These are phyloP conservation scores for Hemitrygon akajei DNA, from an alignment of 2,797 vertebrate genomes.

Conservation along the genomic window DNA sequence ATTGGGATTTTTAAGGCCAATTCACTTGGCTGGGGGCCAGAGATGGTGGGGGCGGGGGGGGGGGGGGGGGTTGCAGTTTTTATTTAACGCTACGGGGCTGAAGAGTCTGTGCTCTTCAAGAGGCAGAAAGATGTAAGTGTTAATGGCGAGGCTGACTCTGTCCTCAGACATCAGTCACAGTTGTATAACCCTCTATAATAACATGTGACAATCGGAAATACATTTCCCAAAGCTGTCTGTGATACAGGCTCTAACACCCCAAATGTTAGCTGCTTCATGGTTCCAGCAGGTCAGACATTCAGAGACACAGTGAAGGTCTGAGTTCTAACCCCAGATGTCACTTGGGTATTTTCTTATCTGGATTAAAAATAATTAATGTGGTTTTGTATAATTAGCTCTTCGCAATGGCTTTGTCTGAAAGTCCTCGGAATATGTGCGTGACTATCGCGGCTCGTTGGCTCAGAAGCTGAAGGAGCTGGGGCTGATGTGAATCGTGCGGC, in stretches of 20 bases:
- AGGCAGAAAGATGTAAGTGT: neutral
- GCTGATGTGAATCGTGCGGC: too few relatives aligned
- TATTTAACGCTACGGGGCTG: neutral
- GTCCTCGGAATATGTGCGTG: too few relatives aligned
- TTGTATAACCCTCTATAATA: neutral
- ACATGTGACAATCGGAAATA: neutral
- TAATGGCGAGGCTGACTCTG: neutral
- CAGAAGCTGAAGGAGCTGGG: too few relatives aligned
- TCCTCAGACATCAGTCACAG: neutral
- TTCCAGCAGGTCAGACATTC: neutral
- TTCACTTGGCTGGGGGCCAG: neutral
- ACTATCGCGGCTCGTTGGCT: too few relatives aligned
- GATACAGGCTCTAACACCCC: neutral
- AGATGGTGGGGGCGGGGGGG: too few relatives aligned
- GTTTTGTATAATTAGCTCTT: too few relatives aligned
- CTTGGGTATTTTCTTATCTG: too few relatives aligned
- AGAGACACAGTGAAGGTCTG: neutral
- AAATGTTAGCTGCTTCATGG: neutral
- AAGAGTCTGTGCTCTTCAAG: neutral
- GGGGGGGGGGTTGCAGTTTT: neutral
- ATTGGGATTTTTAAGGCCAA: neutral
- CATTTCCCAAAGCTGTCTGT: too few relatives aligned
- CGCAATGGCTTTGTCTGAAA: too few relatives aligned
- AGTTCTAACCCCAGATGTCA: neutral
- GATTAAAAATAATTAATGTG: too few relatives aligned